Base-by-base conservation (phyloP, 2,113 vertebrate species). In the Ciconia maguari region DNA sequence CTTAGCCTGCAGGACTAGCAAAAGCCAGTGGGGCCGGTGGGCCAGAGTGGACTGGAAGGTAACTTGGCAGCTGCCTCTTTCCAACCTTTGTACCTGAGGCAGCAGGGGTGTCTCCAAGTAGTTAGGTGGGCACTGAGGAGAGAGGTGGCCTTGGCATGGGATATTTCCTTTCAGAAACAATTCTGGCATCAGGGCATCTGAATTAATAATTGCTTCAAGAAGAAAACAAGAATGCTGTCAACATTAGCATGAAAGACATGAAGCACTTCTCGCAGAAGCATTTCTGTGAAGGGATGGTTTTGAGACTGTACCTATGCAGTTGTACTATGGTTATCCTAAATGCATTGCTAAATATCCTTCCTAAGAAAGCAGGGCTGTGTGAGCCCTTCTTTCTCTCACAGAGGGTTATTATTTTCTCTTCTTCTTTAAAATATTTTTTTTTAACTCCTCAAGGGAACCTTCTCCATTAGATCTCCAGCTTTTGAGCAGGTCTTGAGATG, bases 1-100 rank as follows among this genome's bases (percentile, higher is more conserved):
- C 20, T 66, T n/a, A 72, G 14, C 7, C 27, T 44, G 14, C 19
- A 64, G 32, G 54, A 71, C 44, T 29, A 61, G 30, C 11, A 66
- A 46, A 72, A 32, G 26, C 13, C 42, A 25, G 17, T 0, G 1
- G 62, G 49, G 26, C 15, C 0, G 0, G 36, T 21, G 32, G 16
- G 19, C 24, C 29, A 46, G 4, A 27, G 30, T 0, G 0, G 29
- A 48, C 51, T 38, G 10, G 32, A 36, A 44, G 41, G 2, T 34
- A n/a, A 49, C 12, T 26, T 36, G 36, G 49, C 26, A 64, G 42
- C 30, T 80, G 44, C 27, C 16, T 60, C 36, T 62, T 61, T 36
- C n/a, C n/a, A 49, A 3, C 24, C 42, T 36, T 62, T 25, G 36
- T 26, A n/a, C 3, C 17, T 6, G 34, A 57, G 49, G 70, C 27